Conservation (phyloP, 1,140 invertebrate genomes). For the Anastatus disparis region DNA sequence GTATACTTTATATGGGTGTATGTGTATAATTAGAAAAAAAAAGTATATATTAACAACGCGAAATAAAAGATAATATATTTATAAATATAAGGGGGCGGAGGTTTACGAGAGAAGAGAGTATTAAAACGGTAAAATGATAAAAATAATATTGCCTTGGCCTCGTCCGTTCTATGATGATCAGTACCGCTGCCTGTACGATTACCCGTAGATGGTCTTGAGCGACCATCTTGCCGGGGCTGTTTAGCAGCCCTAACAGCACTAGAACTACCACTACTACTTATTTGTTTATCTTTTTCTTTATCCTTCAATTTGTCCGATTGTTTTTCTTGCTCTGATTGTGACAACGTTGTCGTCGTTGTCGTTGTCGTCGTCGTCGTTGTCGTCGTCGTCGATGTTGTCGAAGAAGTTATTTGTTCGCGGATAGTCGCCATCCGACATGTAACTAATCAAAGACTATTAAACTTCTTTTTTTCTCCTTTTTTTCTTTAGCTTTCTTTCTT, state of each 20-base stretch:
- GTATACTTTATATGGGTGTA: no score
- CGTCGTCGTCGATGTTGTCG: not conserved
- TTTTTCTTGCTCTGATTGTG: not conserved
- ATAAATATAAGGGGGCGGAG: not conserved
- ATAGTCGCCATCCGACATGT: constrained; percentile 37
- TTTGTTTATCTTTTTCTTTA: no score
- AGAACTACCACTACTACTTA: not conserved
- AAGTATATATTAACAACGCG: no score
- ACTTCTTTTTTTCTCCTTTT: no score
- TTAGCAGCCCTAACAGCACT: not conserved
- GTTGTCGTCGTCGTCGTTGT: not conserved
- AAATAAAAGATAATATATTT: no score
- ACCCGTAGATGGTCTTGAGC: constrained; percentile 1
- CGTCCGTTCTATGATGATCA: not conserved
- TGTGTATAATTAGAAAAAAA: no score
- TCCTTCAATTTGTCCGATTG: not conserved
- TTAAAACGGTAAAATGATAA: no score
- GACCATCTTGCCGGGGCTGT: constrained; percentile 4
- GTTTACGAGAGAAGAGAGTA: no score
- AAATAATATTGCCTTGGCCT: constrained; percentile 37
- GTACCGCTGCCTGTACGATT: not conserved
- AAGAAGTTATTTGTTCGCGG: constrained; percentile 22
- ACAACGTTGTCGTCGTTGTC: not conserved
- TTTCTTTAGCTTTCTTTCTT: no score
- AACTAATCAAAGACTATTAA: no score